Percentiles rank a stretch among this genome's conserved stretches.
Conservation (phyloP, 2,888 invertebrate species). For the Calliopum simillimum region DNA sequence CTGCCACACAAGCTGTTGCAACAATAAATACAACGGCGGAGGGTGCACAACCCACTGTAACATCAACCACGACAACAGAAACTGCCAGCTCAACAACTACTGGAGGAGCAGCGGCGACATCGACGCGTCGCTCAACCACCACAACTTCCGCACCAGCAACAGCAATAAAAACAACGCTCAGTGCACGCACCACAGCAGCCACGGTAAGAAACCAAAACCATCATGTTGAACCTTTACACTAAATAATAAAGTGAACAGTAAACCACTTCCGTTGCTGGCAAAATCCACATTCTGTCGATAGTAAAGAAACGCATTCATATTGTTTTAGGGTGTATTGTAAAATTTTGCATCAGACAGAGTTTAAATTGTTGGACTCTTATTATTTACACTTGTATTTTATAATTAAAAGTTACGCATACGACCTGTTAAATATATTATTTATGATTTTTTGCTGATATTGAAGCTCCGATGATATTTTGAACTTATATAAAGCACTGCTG, state of each 20-base stretch:
- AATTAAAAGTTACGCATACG: no score
- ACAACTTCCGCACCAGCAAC: constrained; percentile 37
- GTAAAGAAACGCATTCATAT: no score
- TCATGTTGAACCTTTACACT: not conserved
- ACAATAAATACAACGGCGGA: constrained; percentile 38
- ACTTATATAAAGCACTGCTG: no score
- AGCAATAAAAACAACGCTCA: constrained; percentile 42
- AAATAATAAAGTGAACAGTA: constrained; percentile 26
- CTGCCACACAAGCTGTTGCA: constrained; percentile 38
- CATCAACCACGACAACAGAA: constrained; percentile 58
- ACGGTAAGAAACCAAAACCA: constrained; percentile 40
- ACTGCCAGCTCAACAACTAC: constrained; percentile 56
- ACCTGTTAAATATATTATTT: no score
- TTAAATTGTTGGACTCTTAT: no score
- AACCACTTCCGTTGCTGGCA: constrained; percentile 20
- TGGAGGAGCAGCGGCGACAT: constrained; percentile 35
- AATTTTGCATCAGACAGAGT: no score
- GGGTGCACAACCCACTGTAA: constrained; percentile 53
- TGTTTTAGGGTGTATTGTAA: no score
- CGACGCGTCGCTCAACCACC: constrained; percentile 25
- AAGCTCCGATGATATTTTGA: no score
- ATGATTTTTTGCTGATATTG: no score
- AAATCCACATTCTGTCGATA: not conserved
- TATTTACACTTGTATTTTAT: no score
- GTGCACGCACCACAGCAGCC: constrained; percentile 50